Conservation (phyloP, 2,113 vertebrate species). For the Salvelinus sp. region DNA sequence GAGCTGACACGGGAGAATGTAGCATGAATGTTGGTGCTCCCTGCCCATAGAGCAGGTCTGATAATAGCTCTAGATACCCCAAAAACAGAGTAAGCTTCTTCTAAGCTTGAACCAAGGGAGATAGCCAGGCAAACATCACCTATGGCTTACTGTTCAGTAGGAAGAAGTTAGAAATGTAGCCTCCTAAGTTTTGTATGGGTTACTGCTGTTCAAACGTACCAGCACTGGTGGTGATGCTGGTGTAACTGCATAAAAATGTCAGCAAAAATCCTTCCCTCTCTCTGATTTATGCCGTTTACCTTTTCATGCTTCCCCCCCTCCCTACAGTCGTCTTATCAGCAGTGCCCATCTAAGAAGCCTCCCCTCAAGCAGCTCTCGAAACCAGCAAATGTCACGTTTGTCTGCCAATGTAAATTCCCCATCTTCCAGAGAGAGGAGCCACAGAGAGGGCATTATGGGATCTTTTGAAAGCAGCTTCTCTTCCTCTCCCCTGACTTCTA, state of each 20-base stretch:
- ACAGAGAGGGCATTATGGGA: slow-evolving; percentile 39
- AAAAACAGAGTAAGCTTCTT: slow-evolving; percentile 58
- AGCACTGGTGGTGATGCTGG: not conserved
- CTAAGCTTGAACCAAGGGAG: slow-evolving; percentile 55
- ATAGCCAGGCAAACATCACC: slow-evolving; percentile 39
- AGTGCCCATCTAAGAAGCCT: slow-evolving; percentile 60
- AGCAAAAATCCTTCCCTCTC: slow-evolving; percentile 38
- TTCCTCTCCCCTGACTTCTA: slow-evolving; percentile 43
- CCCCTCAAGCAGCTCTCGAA: slow-evolving; percentile 50
- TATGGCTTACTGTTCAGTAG: slow-evolving; percentile 8
- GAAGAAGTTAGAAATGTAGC: slow-evolving; percentile 20
- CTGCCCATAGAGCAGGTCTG: slow-evolving; percentile 36
- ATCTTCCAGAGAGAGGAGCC: slow-evolving; percentile 45
- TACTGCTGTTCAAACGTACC: slow-evolving; percentile 10
- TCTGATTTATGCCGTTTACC: slow-evolving; percentile 50
- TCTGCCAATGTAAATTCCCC: slow-evolving; percentile 59
- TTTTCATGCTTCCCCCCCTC: slow-evolving; percentile 44
- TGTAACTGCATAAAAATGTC: slow-evolving; percentile 44
- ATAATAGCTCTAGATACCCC: slow-evolving; percentile 59
- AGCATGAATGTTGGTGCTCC: slow-evolving; percentile 38
- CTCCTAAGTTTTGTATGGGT: slow-evolving; percentile 3
- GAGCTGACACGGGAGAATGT: slow-evolving; percentile 53
- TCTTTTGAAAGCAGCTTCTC: slow-evolving; percentile 51
- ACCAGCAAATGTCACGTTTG: slow-evolving; percentile 50
- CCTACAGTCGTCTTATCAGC: slow-evolving; percentile 57